Base-by-base conservation (phyloP, 2,113 vertebrate genomes). In the Dryoscopus gambensis region DNA sequence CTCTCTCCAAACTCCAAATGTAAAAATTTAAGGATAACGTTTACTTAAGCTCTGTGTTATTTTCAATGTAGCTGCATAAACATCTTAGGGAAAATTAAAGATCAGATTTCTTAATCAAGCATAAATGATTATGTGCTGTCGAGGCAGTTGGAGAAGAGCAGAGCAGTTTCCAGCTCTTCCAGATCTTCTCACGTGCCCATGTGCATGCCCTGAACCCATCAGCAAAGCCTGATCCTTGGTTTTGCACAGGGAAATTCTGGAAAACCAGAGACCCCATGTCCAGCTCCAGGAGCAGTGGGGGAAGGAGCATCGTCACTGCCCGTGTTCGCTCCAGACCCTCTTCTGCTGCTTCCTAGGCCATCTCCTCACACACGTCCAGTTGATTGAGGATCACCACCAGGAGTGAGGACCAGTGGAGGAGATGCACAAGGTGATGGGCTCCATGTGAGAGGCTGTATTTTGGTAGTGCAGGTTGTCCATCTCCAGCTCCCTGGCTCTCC, bases 331-430 rank as follows among this genome's bases (percentile, higher is more conserved):
- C 15, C 0, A 0, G 22, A 7, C 16, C 17, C 15, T 42, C 50
- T 67, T 20, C 31, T 84, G 37, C 55, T 40, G 57, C 64, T 84
- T 56, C 63, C 63, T 5, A 0, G 37, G n/a, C 11, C 28, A 5
- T 17, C 27, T 90, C 25, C 37, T 46, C 1, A 0, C 28, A 20
- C 19, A 5, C 0, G 0, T 31, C 46, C 21, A 3, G 18, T 2
- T 76, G 75, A 39, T 50, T 0, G 1, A 27, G 40, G 27, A 47
- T 44, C 44, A 47, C 39, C 65, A 15, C 6, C 1, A 1, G 13
- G 21, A 16, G 3, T 39, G 52, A 39, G 28, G 11, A 2, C 47
- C n/a, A 52, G 15, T 69, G 62, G 31, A 64, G 42, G 50, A 82
- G 59, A 28, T 52, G 22, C 30, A 35, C 0, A 5, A n/a, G 18